Evolutionary conservation across 2,113 vertebrate genomes (phyloP).

Genomic region (Mesitornis unicolor): DNA sequence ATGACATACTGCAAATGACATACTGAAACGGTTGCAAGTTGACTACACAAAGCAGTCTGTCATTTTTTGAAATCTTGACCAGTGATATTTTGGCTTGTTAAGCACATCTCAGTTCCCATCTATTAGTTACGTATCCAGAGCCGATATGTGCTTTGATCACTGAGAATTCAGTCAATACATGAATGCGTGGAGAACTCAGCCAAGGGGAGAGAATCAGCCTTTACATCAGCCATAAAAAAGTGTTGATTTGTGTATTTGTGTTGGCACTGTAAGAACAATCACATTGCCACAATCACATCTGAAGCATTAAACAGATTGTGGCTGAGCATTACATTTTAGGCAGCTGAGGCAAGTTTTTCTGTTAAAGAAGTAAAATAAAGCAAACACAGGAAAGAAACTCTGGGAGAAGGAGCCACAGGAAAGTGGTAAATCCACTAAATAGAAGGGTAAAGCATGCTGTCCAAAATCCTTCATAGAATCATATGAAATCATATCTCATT

Average conservation of each 20-base stretch:
- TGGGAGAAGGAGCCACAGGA: background rate
- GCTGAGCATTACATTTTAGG: background rate
- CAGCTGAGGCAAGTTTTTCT: background rate
- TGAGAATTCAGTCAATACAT: background rate
- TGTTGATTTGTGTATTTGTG: background rate
- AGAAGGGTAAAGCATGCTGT: background rate
- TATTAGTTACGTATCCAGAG: background rate
- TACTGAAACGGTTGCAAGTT: background rate
- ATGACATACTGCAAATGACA: background rate
- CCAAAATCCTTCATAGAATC: no score
- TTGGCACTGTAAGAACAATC: background rate
- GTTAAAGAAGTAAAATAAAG: background rate
- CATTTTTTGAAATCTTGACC: background rate
- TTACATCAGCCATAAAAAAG: background rate
- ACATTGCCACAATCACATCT: background rate
- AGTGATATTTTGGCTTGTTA: background rate
- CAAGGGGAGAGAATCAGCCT: background rate
- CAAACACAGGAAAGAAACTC: background rate
- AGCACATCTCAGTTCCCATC: background rate
- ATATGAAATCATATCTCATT: no score
- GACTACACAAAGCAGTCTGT: background rate
- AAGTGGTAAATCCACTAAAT: background rate
- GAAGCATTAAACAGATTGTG: background rate
- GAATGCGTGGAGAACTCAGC: background rate
- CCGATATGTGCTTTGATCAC: background rate